phyloP scores from a whole-genome alignment of 2,888 invertebrate genomes.

The Heliconius charithonia region DNA sequence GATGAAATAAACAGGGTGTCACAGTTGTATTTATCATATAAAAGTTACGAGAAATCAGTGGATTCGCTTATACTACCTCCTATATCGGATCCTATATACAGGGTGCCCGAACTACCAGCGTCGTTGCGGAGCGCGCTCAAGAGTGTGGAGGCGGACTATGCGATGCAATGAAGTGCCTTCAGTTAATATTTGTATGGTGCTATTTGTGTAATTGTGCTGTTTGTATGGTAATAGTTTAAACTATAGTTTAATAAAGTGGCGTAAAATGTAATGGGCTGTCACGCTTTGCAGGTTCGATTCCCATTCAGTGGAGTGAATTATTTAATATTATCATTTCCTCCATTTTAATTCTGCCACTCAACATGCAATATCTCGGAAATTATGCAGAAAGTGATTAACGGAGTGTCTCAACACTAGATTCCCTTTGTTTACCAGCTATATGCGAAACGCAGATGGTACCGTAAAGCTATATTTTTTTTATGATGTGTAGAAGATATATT shows the following conservation, averaged over 20 bases:
- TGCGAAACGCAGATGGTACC: too few relatives aligned
- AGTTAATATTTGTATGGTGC: conserved; percentile 13
- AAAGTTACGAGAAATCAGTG: conserved; percentile 68
- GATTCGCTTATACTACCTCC: conserved; percentile 71
- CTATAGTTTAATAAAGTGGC: background rate
- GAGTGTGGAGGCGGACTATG: conserved; percentile 62
- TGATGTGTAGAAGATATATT: background rate
- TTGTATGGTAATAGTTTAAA: too few relatives aligned
- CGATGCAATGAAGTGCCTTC: conserved; percentile 55
- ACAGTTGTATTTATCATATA: conserved; percentile 68
- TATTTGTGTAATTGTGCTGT: background rate
- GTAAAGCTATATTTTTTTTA: background rate
- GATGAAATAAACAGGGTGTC: conserved; percentile 71
- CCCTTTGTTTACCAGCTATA: too few relatives aligned
- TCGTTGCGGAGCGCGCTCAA: conserved; percentile 66
- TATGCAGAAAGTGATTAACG: too few relatives aligned
- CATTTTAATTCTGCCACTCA: background rate
- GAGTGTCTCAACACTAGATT: too few relatives aligned
- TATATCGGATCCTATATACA: conserved; percentile 72
- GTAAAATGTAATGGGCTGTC: too few relatives aligned
- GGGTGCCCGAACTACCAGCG: conserved; percentile 67
- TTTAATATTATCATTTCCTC: background rate
- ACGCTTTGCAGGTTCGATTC: background rate
- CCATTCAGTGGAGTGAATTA: background rate
- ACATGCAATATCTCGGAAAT: too few relatives aligned